Base-by-base conservation (phyloP, 2,113 vertebrate genomes). In the Pundamilia nyererei region DNA sequence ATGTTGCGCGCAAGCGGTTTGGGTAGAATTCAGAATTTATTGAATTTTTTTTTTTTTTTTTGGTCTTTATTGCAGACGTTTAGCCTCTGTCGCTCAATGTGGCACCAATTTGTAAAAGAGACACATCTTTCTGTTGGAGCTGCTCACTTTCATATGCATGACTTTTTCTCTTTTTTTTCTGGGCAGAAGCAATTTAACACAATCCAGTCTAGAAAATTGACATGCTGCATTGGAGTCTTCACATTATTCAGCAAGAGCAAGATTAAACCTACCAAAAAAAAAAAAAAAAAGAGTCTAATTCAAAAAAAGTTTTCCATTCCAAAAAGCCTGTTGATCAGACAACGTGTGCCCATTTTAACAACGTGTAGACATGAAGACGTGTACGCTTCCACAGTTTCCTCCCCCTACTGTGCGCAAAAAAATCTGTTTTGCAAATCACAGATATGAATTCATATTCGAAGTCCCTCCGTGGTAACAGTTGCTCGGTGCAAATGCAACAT, bases 161-260 rank as follows among this genome's bases (percentile, higher is more conserved):
- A 84, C 49, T 86, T 79, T 33, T 33, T 31, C 15, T 47, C 15
- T 21, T 12, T 42, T 58, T 42, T 62, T 90, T 83, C 58, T 11
- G 24, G 85, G 72, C 68, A 72, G 56, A 92, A 47, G 85, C 86
- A 93, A 91, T 92, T 92, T 85, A 88, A 89, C 89, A 93, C 87
- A 87, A 86, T 87, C 86, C 79, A 54, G 79, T 53, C 80, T 13
- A 15, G 84, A 81, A 92, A 87, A 90, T 38, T 86, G 85, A 82
- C 58, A 80, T 17, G 77, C 42, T 82, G 62, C 81, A 86, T 7
- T 21, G 75, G 49, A 79, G 40, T 62, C 62, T 87, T 80, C 35
- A 75, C 65, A 75, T 85, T 88, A 88, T 60, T 72, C 82, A 33
- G 24, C 5, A 47, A 14, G 80, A 89, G 89, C 40, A n/a, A 75